Percentiles rank a stretch among this genome's conserved stretches.
These are phyloP conservation scores for Dimorphilus gyrociliatus DNA, from an alignment of 2,888 invertebrate genomes.

Conservation along the genomic window DNA sequence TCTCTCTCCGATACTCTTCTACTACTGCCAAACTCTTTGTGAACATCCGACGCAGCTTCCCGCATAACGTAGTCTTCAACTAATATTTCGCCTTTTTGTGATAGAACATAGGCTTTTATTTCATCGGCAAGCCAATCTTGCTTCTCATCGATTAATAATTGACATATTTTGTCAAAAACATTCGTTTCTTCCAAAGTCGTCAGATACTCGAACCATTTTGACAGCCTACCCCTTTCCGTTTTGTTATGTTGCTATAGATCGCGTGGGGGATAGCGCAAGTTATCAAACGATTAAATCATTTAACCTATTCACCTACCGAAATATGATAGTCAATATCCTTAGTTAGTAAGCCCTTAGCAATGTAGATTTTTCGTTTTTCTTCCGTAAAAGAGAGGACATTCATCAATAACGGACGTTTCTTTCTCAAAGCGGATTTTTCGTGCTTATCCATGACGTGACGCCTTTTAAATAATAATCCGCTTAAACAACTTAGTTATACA, in stretches of 20 bases:
- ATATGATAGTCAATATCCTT: constrained; percentile 1
- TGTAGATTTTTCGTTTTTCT: constrained; percentile 3
- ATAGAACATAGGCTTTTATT: constrained; percentile 3
- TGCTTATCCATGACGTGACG: too few relatives aligned
- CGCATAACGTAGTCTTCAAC: constrained; percentile 6
- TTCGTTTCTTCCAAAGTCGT: not conserved
- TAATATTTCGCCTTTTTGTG: constrained; percentile 4
- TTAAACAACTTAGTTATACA: too few relatives aligned
- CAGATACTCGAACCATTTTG: constrained; percentile 2
- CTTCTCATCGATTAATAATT: constrained; percentile 2
- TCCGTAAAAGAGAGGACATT: constrained; percentile 3
- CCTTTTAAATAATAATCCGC: too few relatives aligned
- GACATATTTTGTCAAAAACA: constrained; percentile 3
- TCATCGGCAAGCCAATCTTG: constrained; percentile 5
- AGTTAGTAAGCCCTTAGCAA: constrained; percentile 1
- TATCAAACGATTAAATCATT: not conserved
- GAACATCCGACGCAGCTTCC: constrained; percentile 1
- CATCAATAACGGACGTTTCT: constrained; percentile 6
- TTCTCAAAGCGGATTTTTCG: too few relatives aligned
- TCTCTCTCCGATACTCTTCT: constrained; percentile 3
- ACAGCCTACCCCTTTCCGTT: constrained; percentile 3
- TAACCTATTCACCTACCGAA: constrained; percentile 2
- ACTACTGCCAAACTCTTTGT: constrained; percentile 4
- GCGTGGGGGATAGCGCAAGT: not conserved
- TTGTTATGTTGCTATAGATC: constrained; percentile 1